Percentiles rank a stretch among this genome's conserved stretches.
phyloP scores from a whole-genome alignment of 2,888 invertebrate species.

The Antheraea yamamai region DNA sequence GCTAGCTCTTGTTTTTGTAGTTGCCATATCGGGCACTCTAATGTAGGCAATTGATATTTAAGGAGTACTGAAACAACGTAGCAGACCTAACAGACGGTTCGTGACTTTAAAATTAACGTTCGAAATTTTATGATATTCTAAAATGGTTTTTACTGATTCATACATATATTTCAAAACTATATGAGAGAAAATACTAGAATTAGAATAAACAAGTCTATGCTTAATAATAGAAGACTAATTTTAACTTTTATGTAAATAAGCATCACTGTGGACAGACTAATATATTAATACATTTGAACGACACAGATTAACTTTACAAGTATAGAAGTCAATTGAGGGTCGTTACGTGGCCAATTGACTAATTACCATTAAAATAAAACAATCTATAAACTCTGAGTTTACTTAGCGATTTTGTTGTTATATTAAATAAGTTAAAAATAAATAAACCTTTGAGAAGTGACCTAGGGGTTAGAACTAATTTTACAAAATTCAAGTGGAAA shows the following conservation, averaged over 20 bases:
- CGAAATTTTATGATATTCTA: constrained; percentile 34
- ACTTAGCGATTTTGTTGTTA: background rate
- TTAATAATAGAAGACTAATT: no score
- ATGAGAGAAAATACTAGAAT: background rate
- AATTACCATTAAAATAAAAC: background rate
- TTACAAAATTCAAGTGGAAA: constrained; percentile 45
- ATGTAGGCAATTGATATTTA: constrained; percentile 65
- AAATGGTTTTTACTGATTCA: background rate
- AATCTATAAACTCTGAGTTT: background rate
- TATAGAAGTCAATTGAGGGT: background rate
- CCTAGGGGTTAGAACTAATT: constrained; percentile 26
- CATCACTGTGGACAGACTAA: no score
- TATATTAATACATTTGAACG: background rate
- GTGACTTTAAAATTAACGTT: constrained; percentile 57
- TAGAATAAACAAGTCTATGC: background rate
- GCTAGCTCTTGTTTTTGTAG: constrained; percentile 67
- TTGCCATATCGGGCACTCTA: constrained; percentile 63
- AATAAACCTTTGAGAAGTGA: background rate
- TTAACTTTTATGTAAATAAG: no score
- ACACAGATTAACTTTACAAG: background rate
- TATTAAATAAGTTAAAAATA: background rate
- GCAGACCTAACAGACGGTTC: constrained; percentile 50
- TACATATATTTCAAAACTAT: background rate
- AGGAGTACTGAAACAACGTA: constrained; percentile 47
- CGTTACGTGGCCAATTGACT: background rate